Evolutionary conservation across 1,140 invertebrate species (phyloP), one percentile per base, ranked within the genome.

Genomic region (Solenopsis invicta): DNA sequence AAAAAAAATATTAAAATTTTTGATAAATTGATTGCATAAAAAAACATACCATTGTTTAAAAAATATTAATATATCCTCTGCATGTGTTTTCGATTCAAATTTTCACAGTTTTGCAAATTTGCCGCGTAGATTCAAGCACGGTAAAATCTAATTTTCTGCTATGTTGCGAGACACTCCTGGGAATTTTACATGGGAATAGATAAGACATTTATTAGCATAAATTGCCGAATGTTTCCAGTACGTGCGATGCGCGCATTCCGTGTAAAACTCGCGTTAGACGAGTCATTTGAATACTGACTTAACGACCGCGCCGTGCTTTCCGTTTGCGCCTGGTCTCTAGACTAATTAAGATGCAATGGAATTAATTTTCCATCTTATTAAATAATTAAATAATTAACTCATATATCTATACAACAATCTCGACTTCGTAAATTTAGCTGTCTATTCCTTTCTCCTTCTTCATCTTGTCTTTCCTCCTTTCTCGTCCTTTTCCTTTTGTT

Each of bases 311-410:
- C 48, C 13, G 37, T 48, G 78, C 64, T 85, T 82, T 89, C 76
- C 75, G 61, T 18, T 78, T 24, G 82, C 54, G 18, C 16, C 18
- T 69, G 37, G 52, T 84, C 75, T 61, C 24, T 21, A 24, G 75
- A 92, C 89, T 91, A 93, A 93, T 93, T 92, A 93, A 93, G 85
- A 87, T 88, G 56, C 85, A 78, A 86, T 85, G 87, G 88, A 92
- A 93, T 93, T 93, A 92, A 93, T 92, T 93, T 93, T 93, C 91
- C 90, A 89, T 88, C 78, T 93, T 93, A 41, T 41, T 29, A 29
- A 41, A 41, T 41, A 29, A 93, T 93, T 93, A 92, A 93, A 93
- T 93, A 93, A 93, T 93, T 93, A 93, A 93, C 88, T 89, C 87
- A 82, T 89, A 82, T 89, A 89, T 92, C 86, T 77, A 67, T 75